Evolutionary conservation across 64 coral and sea anemone genomes (phyloP).

Genomic region (Montipora capricornis): DNA sequence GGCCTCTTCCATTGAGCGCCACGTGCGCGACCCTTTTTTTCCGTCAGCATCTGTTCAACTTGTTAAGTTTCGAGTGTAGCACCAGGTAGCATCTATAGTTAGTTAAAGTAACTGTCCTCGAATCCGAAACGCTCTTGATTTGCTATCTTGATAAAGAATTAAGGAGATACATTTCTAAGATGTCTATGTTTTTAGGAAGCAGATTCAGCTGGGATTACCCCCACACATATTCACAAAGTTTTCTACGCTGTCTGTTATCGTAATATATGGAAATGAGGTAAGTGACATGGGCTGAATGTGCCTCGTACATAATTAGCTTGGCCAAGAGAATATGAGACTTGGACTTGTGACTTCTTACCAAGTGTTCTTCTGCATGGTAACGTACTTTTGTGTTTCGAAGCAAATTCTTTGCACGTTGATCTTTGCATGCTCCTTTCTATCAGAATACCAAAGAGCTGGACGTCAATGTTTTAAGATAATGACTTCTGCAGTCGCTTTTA

Average conservation of each 20-base stretch:
- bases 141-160: not conserved
- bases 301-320: not conserved
- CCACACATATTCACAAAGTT: conserved; percentile 24
- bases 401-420: too few species aligned
- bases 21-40: too few species aligned
- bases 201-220: conserved; percentile 9
- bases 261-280: conserved; percentile 37
- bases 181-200: conserved; percentile 1
- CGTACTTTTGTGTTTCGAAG: too few species aligned
- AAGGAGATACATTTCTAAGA: not conserved
- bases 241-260: not conserved
- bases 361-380: not conserved
- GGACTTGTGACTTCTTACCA: not conserved
- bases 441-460: not conserved
- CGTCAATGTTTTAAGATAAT: not conserved
- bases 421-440: too few species aligned
- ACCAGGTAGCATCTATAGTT: too few species aligned
- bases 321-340: too few species aligned
- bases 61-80: too few species aligned
- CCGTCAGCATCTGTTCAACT: too few species aligned
- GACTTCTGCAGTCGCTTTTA: too few species aligned
- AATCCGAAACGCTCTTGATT: not conserved
- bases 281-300: not conserved
- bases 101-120: too few species aligned
- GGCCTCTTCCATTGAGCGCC: too few species aligned